Base-by-base conservation (phyloP, 1,140 invertebrate genomes). In the Drosophila varians region DNA sequence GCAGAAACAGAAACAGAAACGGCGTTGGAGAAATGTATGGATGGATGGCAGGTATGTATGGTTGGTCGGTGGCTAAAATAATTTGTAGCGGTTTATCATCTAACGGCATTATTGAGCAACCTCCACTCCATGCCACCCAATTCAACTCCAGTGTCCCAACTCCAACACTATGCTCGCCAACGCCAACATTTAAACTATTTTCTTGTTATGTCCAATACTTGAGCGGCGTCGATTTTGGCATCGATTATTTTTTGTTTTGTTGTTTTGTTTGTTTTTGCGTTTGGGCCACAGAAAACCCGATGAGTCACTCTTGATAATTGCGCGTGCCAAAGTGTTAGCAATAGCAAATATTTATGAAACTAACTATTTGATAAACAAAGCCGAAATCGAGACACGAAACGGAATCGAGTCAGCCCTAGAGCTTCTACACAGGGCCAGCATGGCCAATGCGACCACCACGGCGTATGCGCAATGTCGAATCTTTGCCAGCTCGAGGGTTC, bases 51-150 rank as follows among this genome's bases (percentile, higher is more conserved):
- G 68, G 21, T 31, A 9, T 58, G 68, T 11, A 9, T 31, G 28
- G 28, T 2, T 28, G 8, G 26, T 28, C 40, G 51, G 55, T 76
- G 49, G 64, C 66, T 56, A 76, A 61, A 86, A 80, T 84, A 73
- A 86, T 84, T 84, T 84, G 82, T 84, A 80, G 80, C 82, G 80
- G 80, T 87, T 84, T 84, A 84, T 84, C 80, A 80, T 78, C 76
- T 73, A 77, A 86, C 80, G 80, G 80, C 69, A 76, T 80, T 84
- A 66, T 87, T 84, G 76, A 73, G 80, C 80, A 86, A 84, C 80
- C 75, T 75, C 79, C 80, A 65, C 77, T 46, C 42, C 46, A 71
- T 26, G 77, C 69, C 68, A 77, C 42, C 40, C 65, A 45, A 49
- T 48, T 53, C 70, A 28, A 19, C 31, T 28, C 47, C 25, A 68